Evolutionary conservation across 2,113 vertebrate genomes (phyloP), one percentile per base, ranked within the genome.

Genomic region (Odontophorus gujanensis): DNA sequence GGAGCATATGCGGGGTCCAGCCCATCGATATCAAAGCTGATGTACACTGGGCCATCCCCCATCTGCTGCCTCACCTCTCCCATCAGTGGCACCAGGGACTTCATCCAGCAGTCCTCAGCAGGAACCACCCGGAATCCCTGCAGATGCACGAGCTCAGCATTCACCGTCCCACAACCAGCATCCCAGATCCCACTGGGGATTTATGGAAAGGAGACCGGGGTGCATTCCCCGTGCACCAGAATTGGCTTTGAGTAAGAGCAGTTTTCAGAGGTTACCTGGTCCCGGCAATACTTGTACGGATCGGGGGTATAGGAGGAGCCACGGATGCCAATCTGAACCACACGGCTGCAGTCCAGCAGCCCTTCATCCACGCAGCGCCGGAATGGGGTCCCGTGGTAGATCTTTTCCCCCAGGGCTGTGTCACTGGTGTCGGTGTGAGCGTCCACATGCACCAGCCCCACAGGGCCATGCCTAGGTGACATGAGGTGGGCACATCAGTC

Each of bases 21-120:
- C 59, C 97, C 98, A 0, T 99, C 99, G 1, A 99, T 99, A 45
- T 99, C 98, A 5, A 99, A 99, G 91, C 98, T 99, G 95, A 99
- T 97, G 74, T 99, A 99, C 2, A 98, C 85, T 0, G 99, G 98
- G 9, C 96, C 97, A 28, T 78, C 82, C 6, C 98, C 98, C 98
- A 99, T 97, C 97, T 99, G 99, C 50, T 74, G 84, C 90, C 98
- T 97, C 96, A 99, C 98, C 76, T 99, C 99, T 0, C 68, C 96
- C 99, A 99, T 99, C 89, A 99, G 97, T 0, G 99, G 99, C 3
- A 92, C 97, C 42, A 99, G 97, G 0, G 99, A 99, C 93, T 98
- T 99, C 93, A 97, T 85, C 99, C 99, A 99, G 88, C 99, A 99
- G 62, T 99, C 98, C 51, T 99, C 98, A 0, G 72, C 98, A 24